Base-by-base conservation (phyloP, 2,797 vertebrate species). In the Setipinna tenuifilis region DNA sequence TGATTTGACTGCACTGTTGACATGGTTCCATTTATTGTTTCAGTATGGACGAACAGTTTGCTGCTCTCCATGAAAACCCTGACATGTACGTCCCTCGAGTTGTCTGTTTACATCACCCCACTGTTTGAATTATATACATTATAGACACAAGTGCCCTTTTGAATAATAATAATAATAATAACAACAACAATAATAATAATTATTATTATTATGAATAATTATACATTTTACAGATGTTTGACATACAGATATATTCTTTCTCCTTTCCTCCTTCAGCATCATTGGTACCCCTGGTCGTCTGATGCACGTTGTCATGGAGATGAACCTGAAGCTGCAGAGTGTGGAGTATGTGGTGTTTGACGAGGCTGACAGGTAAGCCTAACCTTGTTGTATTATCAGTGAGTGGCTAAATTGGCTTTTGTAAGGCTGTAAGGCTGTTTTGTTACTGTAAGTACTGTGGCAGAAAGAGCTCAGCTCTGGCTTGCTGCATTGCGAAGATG, bases 31-130 rank as follows among this genome's bases (percentile, higher is more conserved):
- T 78, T 21, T 85, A 88, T 81, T 62, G 28, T 88, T 25, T 0
- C 90, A 99, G 98, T 86, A 99, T 99, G 98, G 98, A 99, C 41
- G 98, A 99, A 88, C 98, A 99, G 92, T 99, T 99, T 86, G 97
- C 98, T 0, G 98, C 98, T 54, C 95, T 99, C 57, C 98, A 99
- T 0, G 98, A 99, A 91, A 99, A 99, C 86, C 98, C 98, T 0
- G 98, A 99, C 92, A 97, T 99, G 98, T 99, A 91, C 96, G 98
- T 95, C 11, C 59, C 71, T 28, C 10, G 17, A 16, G 7, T 23
- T 84, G 10, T 35, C 5, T n/a, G 6, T 16, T 62, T 25, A 46
- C 54, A 86, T 0, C 31, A 57, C n/a, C 31, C 12, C 61, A 35
- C 83, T 3, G 54, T 80, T 19, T 83, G 21, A 62, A 59, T 21